Conservation (phyloP, 2,113 vertebrate genomes). For the Campylomormyrus tamandua region DNA sequence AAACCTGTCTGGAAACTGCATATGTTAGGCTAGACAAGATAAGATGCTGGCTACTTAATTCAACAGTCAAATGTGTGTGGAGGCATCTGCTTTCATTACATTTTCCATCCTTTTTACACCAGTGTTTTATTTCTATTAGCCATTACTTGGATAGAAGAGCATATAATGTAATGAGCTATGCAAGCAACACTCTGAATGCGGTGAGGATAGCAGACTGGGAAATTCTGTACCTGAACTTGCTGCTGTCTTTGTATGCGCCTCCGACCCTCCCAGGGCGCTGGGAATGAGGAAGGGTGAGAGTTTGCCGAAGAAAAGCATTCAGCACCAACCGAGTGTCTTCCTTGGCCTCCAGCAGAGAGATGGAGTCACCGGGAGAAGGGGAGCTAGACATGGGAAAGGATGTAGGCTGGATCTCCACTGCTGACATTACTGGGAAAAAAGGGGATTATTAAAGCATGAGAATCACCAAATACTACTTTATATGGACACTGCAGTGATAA, state of each 20-base stretch:
- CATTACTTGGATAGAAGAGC: neutral
- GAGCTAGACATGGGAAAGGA: constrained; percentile 5
- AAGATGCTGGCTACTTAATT: neutral
- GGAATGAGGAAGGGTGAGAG: constrained; percentile 29
- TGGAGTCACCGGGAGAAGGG: neutral
- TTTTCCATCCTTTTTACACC: neutral
- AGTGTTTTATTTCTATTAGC: neutral
- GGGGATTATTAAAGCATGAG: neutral
- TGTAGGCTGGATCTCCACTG: neutral
- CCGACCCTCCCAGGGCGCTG: constrained; percentile 53
- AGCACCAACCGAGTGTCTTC: constrained; percentile 56
- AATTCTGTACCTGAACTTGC: constrained; percentile 48
- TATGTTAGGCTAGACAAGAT: neutral
- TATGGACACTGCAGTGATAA: neutral
- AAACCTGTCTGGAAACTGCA: neutral
- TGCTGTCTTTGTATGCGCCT: constrained; percentile 50
- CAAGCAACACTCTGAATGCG: neutral
- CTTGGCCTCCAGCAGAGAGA: constrained; percentile 56
- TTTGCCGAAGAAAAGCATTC: constrained; percentile 53
- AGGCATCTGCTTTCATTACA: neutral
- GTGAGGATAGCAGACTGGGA: neutral
- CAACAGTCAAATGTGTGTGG: neutral
- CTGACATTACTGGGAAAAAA: constrained; percentile 6
- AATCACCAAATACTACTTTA: constrained; percentile 1
- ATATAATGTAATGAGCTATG: neutral